phyloP scores from a whole-genome alignment of 2,888 invertebrate genomes.

The Coelopa pilipes region DNA sequence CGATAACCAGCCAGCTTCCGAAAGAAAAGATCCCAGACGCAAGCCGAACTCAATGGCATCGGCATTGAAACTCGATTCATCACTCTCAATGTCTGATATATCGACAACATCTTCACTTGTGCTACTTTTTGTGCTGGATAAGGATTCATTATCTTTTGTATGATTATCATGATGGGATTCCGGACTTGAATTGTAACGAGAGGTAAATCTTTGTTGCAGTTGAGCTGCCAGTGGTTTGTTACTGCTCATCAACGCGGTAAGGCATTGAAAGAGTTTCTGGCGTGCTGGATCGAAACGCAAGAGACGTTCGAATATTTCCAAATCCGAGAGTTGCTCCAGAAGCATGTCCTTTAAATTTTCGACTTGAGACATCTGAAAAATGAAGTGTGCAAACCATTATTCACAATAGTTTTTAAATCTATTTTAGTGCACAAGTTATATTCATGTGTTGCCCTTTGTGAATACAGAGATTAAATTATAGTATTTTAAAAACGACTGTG shows the following conservation, averaged over 20 bases:
- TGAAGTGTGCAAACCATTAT: neutral
- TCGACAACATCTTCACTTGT: conserved; percentile 5
- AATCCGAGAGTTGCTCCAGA: conserved; percentile 60
- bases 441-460: neutral
- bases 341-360: conserved; percentile 59
- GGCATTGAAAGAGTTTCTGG: conserved; percentile 61
- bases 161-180: neutral
- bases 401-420: neutral
- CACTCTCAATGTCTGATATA: conserved; percentile 7
- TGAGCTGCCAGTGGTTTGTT: conserved; percentile 58
- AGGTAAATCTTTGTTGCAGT: conserved; percentile 54
- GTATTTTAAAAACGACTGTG: neutral
- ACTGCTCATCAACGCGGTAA: conserved; percentile 58
- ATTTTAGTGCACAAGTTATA: neutral
- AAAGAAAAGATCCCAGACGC: conserved; percentile 79
- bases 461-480: neutral
- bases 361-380: conserved; percentile 59
- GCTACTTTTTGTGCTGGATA: neutral
- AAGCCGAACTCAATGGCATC: conserved; percentile 61
- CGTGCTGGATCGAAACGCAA: conserved; percentile 61
- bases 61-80: conserved; percentile 44
- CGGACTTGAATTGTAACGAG: conserved; percentile 46
- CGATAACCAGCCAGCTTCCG: conserved; percentile 88
- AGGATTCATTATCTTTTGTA: neutral
- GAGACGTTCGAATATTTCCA: conserved; percentile 61